Evolutionary conservation across 2,113 vertebrate genomes (phyloP).

Genomic region (Pedionomus torquatus): DNA sequence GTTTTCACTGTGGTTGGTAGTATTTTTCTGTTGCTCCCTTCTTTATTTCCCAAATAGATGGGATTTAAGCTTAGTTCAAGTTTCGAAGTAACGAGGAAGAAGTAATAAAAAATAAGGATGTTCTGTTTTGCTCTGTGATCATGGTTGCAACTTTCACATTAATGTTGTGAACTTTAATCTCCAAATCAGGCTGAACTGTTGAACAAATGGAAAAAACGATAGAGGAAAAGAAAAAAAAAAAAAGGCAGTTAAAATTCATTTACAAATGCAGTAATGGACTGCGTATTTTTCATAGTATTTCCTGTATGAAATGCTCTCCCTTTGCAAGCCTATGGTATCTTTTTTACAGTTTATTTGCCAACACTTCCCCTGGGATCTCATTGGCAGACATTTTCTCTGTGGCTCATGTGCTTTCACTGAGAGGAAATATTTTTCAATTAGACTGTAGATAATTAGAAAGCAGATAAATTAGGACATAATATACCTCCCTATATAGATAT

Average conservation of each 20-base stretch:
- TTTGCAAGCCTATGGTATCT: conserved; percentile 16
- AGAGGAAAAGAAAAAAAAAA: not conserved
- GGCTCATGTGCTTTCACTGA: conserved; percentile 43
- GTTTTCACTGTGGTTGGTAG: not conserved
- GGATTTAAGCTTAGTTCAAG: not conserved
- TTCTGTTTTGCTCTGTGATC: not conserved
- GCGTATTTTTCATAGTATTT: not conserved
- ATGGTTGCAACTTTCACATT: conserved; percentile 21
- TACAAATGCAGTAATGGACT: not conserved
- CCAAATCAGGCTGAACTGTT: not conserved
- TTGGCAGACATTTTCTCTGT: conserved; percentile 64
- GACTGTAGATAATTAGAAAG: conserved; percentile 50
- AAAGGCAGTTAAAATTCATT: not conserved
- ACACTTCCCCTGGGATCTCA: conserved; percentile 27
- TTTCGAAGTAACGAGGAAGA: not conserved
- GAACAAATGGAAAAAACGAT: not conserved
- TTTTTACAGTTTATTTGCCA: conserved; percentile 55
- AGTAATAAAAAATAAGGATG: not conserved
- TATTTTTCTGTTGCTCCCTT: not conserved
- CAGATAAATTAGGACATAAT: conserved; percentile 59
- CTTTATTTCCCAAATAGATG: not conserved
- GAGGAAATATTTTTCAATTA: conserved; percentile 67
- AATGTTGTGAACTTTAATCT: not conserved
- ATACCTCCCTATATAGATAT: not conserved
- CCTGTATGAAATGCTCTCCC: not conserved